Conservation (phyloP, 2,797 vertebrate species). For the Caiman crocodilus region DNA sequence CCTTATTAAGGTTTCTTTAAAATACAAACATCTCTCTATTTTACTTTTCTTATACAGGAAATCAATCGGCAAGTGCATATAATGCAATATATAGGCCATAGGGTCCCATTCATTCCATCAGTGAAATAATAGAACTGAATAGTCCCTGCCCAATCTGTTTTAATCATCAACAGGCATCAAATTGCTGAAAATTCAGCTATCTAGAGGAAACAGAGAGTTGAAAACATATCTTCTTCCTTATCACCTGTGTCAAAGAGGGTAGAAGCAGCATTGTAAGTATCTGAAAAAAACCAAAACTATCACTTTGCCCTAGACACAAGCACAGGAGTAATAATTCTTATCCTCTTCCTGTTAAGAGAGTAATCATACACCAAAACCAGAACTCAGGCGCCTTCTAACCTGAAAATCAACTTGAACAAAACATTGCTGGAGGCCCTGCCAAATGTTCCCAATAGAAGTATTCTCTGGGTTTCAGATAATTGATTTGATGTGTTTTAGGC, state of each 20-base stretch:
- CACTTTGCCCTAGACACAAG: neutral
- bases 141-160: neutral
- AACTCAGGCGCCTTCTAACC: neutral
- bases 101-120: neutral
- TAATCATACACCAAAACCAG: neutral
- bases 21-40: too few species aligned
- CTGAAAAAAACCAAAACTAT: neutral
- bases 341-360: neutral
- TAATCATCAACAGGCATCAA: too few species aligned
- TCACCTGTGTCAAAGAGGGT: neutral
- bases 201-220: neutral
- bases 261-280: neutral
- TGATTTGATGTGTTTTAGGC: neutral
- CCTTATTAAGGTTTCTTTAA: too few species aligned
- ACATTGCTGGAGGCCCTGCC: neutral
- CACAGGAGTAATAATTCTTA: neutral
- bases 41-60: too few species aligned
- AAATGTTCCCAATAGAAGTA: neutral
- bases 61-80: neutral
- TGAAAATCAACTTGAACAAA: neutral
- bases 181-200: neutral
- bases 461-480: neutral
- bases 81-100: neutral
- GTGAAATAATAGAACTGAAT: neutral
- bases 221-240: neutral